Base-by-base conservation (phyloP, 2,113 vertebrate species). In the Bombycilla garrulus region DNA sequence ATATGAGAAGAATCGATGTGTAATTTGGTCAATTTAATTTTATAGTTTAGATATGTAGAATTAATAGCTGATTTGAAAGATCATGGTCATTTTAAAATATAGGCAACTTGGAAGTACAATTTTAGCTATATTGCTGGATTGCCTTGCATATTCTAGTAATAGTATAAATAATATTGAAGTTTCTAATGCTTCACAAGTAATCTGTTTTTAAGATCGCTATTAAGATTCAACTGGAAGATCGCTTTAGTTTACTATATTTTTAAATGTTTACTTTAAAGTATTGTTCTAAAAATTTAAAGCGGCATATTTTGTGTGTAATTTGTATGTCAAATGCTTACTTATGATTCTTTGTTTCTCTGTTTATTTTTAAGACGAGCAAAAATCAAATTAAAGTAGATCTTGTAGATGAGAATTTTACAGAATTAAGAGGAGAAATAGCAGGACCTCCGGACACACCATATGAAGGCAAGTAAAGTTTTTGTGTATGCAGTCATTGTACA, bases 331-430 rank as follows among this genome's bases (percentile, higher is more conserved):
- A 85, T 95, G 54, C 81, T 93, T 95, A 95, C 93, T 97, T 76
- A 95, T 15, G 38, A 91, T 51, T 92, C 97, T 97, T 97, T 97
- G 92, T 94, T 98, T 97, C 96, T 98, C 97, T 96, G 96, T 97
- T 95, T 98, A 90, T 98, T 97, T 97, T 97, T 96, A 98, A 99
- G 99, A 99, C 99, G 72, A 99, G 99, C 99, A 99, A 99, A 99
- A 99, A 99, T 98, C 99, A 99, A 98, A 99, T 99, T 93, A 99
- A 99, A 98, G 99, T 99, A 97, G 99, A 99, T 97, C 98, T 99
- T 98, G 99, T 99, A 98, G 99, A 99, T 98, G 99, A 99, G 93
- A 99, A 99, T 98, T 99, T 99, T 98, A 99, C 99, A 97, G 99
- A 99, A 98, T 98, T 99, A 97, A 98, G 98, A 97, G 99, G 99